These are phyloP conservation scores for Zygogramma bicolorata DNA, from an alignment of 2,888 invertebrate genomes.

Conservation along the genomic window DNA sequence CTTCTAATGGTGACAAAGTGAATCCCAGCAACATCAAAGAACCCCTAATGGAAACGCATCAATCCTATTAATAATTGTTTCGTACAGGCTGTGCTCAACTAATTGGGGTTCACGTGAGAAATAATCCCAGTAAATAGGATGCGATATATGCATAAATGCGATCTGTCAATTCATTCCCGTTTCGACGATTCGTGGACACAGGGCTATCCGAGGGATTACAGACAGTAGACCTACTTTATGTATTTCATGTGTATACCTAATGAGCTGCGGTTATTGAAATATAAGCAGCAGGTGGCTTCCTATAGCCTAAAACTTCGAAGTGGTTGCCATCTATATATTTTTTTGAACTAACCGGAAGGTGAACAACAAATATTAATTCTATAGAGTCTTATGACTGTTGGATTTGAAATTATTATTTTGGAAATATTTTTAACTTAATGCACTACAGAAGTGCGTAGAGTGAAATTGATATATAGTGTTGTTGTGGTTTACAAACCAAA, in stretches of 20 bases:
- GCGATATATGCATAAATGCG: not conserved
- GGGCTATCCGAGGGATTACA: not conserved
- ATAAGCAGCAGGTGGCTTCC: no score
- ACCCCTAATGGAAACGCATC: not conserved
- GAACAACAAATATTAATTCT: no score
- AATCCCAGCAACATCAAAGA: slow-evolving; percentile 8
- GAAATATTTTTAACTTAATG: no score
- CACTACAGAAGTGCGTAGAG: no score
- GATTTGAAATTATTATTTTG: no score
- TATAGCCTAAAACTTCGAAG: no score
- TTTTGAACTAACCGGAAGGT: no score
- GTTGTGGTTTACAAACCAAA: no score
- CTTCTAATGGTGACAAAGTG: not conserved
- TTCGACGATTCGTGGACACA: not conserved
- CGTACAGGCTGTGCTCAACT: not conserved
- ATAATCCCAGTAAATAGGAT: not conserved
- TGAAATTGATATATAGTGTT: no score
- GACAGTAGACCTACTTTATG: not conserved
- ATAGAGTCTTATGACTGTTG: no score
- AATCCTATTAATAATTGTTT: not conserved
- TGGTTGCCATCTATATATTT: no score
- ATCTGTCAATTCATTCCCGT: not conserved
- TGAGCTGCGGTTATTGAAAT: no score
- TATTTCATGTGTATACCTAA: not conserved
- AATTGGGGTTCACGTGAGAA: not conserved